Conservation (phyloP, 2,113 vertebrate genomes). For the cattle (Bos taurus) region DNA sequence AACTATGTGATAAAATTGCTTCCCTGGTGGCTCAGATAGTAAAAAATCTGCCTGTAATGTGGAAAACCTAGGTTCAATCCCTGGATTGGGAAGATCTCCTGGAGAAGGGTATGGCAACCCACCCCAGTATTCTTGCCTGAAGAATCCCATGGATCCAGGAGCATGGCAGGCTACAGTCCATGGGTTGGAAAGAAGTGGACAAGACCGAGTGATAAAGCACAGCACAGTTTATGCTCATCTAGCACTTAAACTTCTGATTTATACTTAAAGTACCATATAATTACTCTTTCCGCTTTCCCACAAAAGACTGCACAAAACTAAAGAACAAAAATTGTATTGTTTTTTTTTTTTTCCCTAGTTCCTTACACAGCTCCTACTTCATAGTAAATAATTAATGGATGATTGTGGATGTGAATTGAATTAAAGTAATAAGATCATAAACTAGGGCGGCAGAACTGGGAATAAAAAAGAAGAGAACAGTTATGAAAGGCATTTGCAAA, state of each 20-base stretch:
- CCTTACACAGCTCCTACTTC: not conserved
- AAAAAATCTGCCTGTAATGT: not conserved
- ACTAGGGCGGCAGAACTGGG: not conserved
- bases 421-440: not conserved
- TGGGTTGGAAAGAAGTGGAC: not conserved
- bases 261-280: not conserved
- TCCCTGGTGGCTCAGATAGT: not conserved
- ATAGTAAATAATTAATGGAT: not conserved
- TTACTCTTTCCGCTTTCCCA: not conserved
- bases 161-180: not conserved
- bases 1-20: not conserved
- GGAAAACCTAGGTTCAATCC: not conserved
- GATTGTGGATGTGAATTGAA: not conserved
- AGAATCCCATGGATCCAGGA: not conserved
- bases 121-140: not conserved
- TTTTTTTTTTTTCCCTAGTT: not conserved
- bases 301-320: not conserved
- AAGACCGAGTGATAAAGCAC: not conserved
- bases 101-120: not conserved
- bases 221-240: not conserved
- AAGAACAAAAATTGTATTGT: not conserved
- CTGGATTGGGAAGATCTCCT: not conserved
- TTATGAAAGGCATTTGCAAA: not conserved
- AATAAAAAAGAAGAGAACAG: not conserved
- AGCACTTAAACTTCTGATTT: not conserved